Conservation (phyloP, 2,113 vertebrate species). For the Dipodomys stephensi region DNA sequence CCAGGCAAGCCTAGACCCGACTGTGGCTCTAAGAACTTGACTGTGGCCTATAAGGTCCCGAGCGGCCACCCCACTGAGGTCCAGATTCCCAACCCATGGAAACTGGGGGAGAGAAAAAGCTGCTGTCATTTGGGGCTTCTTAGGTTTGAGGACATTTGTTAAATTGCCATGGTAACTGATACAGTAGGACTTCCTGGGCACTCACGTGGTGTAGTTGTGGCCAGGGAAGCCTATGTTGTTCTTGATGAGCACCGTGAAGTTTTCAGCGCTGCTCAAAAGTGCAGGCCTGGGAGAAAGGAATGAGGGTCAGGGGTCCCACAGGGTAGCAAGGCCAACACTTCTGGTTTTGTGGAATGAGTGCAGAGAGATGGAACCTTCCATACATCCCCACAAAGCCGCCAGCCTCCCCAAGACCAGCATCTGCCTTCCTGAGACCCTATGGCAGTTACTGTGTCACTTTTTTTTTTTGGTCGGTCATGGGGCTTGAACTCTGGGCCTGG, state of each 20-base stretch:
- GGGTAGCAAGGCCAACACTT: background rate
- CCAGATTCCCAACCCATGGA: background rate
- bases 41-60: background rate
- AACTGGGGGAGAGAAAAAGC: background rate
- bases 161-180: background rate
- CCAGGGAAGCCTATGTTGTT: slow-evolving; percentile 91
- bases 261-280: slow-evolving; percentile 88
- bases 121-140: background rate
- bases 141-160: background rate
- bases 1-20: background rate
- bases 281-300: slow-evolving; percentile 86
- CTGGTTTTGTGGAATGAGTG: background rate
- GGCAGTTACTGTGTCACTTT: background rate
- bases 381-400: background rate
- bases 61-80: background rate
- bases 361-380: background rate
- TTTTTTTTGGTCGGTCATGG: too few relatives aligned
- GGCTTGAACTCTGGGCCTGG: too few relatives aligned
- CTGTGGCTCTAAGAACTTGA: background rate
- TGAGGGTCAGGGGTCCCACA: background rate
- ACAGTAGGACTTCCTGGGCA: slow-evolving; percentile 19
- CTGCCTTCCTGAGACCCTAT: background rate
- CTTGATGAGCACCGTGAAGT: slow-evolving; percentile 93
- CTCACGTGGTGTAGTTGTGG: slow-evolving; percentile 90
- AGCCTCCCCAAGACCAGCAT: background rate